These are phyloP conservation scores for Nomada ruficornis DNA, from an alignment of 2,888 invertebrate species.

Conservation along the genomic window DNA sequence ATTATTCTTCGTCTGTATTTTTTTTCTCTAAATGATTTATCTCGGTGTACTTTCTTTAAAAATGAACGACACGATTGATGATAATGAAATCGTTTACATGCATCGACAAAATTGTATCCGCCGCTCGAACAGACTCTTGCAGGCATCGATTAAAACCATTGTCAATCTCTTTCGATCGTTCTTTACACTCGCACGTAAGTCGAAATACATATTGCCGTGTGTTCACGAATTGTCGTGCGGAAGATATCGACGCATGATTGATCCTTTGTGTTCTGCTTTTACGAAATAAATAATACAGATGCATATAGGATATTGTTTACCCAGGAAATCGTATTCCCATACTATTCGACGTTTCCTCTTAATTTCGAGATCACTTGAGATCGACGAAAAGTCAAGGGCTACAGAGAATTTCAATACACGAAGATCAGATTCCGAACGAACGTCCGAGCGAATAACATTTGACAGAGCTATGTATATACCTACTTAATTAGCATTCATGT, in stretches of 20 bases:
- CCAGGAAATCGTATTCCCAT: too few relatives aligned
- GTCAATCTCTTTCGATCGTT: neutral
- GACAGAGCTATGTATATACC: neutral
- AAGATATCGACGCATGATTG: slow-evolving; percentile 20
- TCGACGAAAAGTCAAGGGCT: neutral
- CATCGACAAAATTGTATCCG: neutral
- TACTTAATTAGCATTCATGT: neutral
- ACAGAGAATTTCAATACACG: neutral
- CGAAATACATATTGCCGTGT: neutral
- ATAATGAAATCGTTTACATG: neutral
- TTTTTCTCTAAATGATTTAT: neutral
- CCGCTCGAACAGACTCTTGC: slow-evolving; percentile 17
- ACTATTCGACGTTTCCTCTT: neutral
- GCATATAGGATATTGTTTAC: neutral
- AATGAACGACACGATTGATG: slow-evolving; percentile 22
- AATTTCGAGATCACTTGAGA: neutral
- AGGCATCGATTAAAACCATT: neutral
- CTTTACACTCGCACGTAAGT: slow-evolving; percentile 1
- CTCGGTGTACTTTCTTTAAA: slow-evolving; percentile 24
- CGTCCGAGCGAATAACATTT: neutral
- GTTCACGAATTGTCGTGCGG: slow-evolving; percentile 2
- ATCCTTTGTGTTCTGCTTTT: neutral
- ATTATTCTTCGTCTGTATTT: neutral
- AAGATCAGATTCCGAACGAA: neutral
- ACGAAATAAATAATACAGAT: neutral